Base-by-base conservation (phyloP, 2,113 vertebrate genomes). In the Syngnathus floridae region DNA sequence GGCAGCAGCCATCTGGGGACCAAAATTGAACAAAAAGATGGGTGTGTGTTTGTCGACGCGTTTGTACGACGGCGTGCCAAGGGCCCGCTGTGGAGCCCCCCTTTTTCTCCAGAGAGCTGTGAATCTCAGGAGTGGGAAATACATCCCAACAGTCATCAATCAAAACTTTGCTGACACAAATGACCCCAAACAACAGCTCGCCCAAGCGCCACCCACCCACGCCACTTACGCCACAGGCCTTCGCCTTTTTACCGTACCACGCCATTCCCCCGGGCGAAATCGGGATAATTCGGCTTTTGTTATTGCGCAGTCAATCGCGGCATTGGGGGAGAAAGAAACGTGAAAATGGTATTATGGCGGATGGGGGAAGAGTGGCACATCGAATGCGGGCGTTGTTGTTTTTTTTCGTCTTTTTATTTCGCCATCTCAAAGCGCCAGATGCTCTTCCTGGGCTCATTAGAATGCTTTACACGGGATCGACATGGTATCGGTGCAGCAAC, bases 71-170 rank as follows among this genome's bases (percentile, higher is more conserved):
- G 31, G 64, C 72, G 86, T 91, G 91, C 91, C 86, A 87, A 90
- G 88, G 78, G 67, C 74, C 79, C 49, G 49, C 68, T 72, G 72
- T 73, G 67, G 71, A 83, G 67, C 69, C 75, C 82, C 26, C 83
- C 31, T 35, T 21, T 21, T 43, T 81, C 83, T 80, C 71, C 54
- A 59, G 84, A 86, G 83, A 84, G 76, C 54, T 31, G 26, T 31
- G 85, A 84, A 82, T 85, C 85, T 81, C 81, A 75, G 40, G 85
- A 89, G 85, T 87, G 78, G 84, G 85, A 88, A 88, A 86, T 89
- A 90, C 76, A 90, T 93, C 92, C 89, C 88, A 89, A 92, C 88
- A 90, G 89, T 91, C 90, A 98, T 98, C 94, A 95, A 98, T 98
- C 96, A 98, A 92, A 86, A 80, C 11, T 46, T 86, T 5, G 19